Percentiles rank a stretch among this genome's conserved stretches.
Conservation (phyloP, 2,888 invertebrate species). For the Apotomis capreana region DNA sequence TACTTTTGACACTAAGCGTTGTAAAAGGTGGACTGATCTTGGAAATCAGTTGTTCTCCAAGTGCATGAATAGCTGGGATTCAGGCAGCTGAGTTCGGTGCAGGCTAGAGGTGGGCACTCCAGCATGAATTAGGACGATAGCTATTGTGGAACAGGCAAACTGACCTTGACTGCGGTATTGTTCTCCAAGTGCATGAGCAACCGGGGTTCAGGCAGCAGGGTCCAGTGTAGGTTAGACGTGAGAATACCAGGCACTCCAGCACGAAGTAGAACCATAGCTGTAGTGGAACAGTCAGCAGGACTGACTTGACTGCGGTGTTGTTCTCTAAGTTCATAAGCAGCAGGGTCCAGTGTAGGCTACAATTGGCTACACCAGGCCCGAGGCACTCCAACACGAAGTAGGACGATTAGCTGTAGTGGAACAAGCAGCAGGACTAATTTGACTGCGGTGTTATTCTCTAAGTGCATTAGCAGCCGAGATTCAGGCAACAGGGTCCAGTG, state of each 20-base stretch:
- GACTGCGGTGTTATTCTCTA: no score
- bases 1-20: conserved; percentile 79
- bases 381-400: no score
- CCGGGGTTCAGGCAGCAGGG: conserved; percentile 83
- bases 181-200: conserved; percentile 90
- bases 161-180: conserved; percentile 88
- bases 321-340: conserved; percentile 88
- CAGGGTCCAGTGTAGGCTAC: conserved; percentile 86
- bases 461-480: conserved; percentile 60
- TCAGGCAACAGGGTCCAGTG: conserved; percentile 85
- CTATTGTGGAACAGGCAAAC: no score
- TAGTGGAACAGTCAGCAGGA: no score
- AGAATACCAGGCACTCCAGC: conserved; percentile 95
- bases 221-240: conserved; percentile 87
- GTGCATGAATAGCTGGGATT: no score
- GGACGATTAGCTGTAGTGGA: no score
- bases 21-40: conserved; percentile 88
- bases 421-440: no score
- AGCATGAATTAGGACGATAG: no score
- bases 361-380: conserved; percentile 87
- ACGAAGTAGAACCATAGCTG: no score
- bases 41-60: conserved; percentile 96
- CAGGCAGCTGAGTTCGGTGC: conserved; percentile 84
- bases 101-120: conserved; percentile 91
- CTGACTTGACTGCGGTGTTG: no score